These are phyloP conservation scores for Steinernema feltiae DNA, from an alignment of 1,140 invertebrate species.

Conservation along the genomic window DNA sequence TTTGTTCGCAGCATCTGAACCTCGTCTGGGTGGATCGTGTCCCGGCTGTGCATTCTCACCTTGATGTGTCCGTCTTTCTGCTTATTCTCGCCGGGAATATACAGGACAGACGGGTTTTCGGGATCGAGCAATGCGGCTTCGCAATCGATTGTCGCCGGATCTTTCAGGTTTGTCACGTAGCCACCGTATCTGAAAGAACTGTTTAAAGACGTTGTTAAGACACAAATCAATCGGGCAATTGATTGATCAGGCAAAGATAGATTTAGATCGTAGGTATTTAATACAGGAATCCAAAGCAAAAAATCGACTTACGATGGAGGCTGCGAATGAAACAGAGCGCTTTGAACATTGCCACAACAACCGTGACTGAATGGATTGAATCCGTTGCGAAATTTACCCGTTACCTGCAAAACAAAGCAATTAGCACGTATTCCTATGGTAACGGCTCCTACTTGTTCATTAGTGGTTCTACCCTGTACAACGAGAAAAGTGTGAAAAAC, in stretches of 20 bases:
- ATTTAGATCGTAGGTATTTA: too few species aligned
- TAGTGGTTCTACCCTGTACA: conserved; percentile 94
- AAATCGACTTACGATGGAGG: conserved; percentile 30
- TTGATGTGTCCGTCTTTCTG: conserved; percentile 27
- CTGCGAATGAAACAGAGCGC: conserved; percentile 28
- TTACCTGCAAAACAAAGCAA: conserved; percentile 40
- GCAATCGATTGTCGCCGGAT: conserved; percentile 7
- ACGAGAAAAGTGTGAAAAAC: conserved; percentile 95
- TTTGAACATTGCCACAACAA: conserved; percentile 23
- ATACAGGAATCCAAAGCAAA: conserved; percentile 3
- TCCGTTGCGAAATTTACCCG: conserved; percentile 55
- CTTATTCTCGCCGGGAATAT: conserved; percentile 22
- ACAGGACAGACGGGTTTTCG: conserved; percentile 17
- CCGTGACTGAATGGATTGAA: conserved; percentile 56
- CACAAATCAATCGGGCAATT: not conserved
- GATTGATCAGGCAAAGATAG: too few species aligned
- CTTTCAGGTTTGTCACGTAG: conserved; percentile 15
- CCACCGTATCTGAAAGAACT: conserved; percentile 1
- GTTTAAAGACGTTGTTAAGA: too few species aligned
- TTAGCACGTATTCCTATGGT: not conserved
- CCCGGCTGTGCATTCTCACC: not conserved
- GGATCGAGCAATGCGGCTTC: not conserved
- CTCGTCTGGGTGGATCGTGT: not conserved
- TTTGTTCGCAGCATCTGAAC: conserved; percentile 15
- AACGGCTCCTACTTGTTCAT: conserved; percentile 80